Evolutionary conservation across 2,888 invertebrate species (phyloP).

Genomic region (Cinara cedri): DNA sequence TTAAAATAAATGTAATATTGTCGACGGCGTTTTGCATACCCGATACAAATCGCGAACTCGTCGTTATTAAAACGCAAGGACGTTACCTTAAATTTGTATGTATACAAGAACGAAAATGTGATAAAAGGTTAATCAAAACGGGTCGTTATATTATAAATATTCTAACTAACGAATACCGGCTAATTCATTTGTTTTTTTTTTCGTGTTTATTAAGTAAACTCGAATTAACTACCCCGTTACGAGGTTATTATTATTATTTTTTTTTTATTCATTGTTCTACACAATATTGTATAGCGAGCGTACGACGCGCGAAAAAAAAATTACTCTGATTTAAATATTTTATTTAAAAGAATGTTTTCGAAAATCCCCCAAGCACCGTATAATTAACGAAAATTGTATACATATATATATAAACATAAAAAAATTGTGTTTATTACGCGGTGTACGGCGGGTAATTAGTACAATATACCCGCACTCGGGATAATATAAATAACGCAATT

Average conservation of each 20-base stretch:
- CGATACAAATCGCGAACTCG: background rate
- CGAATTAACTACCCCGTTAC: constrained; percentile 25
- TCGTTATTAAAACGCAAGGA: background rate
- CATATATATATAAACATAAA: constrained; percentile 47
- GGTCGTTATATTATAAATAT: background rate
- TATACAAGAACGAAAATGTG: background rate
- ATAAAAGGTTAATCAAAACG: constrained; percentile 2
- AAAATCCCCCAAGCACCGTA: constrained; percentile 37
- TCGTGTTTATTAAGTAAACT: constrained; percentile 35
- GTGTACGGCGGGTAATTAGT: constrained; percentile 37
- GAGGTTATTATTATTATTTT: background rate
- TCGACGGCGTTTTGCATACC: too few relatives aligned
- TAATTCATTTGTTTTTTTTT: constrained; percentile 17
- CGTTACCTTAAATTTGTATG: too few relatives aligned
- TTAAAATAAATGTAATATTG: too few relatives aligned
- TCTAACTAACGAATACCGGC: background rate
- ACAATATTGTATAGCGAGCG: too few relatives aligned
- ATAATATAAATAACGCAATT: constrained; percentile 21
- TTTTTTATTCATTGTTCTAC: constrained; percentile 18
- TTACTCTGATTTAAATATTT: constrained; percentile 7
- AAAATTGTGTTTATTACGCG: constrained; percentile 33
- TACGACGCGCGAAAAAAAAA: background rate
- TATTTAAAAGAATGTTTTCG: constrained; percentile 30
- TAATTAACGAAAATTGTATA: too few relatives aligned
- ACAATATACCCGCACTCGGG: background rate